Percentiles rank a stretch among this genome's conserved stretches.
These are phyloP conservation scores for Trissolcus brochymenae DNA, from an alignment of 2,888 invertebrate genomes.

Conservation along the genomic window DNA sequence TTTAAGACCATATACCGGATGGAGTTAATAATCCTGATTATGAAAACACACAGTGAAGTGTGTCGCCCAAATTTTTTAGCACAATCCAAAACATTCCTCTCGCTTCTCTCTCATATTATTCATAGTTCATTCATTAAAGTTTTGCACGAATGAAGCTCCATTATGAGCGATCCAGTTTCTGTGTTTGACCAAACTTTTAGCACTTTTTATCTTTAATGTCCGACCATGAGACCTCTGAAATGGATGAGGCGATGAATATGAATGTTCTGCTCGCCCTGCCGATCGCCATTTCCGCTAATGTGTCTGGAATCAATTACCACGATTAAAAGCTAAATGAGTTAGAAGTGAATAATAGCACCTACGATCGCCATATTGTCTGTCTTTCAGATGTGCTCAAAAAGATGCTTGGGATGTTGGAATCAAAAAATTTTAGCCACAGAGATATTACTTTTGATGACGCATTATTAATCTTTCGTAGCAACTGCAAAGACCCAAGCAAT, in stretches of 20 bases:
- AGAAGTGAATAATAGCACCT: constrained; percentile 55
- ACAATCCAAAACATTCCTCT: constrained; percentile 69
- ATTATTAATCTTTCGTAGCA: no score
- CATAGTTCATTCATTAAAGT: constrained; percentile 53
- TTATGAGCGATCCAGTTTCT: constrained; percentile 13
- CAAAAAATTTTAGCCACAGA: constrained; percentile 49
- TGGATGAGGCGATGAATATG: constrained; percentile 63
- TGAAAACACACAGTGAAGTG: constrained; percentile 56
- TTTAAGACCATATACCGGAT: no score
- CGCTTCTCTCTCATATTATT: constrained; percentile 65
- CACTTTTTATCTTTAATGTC: constrained; percentile 17
- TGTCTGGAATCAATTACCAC: constrained; percentile 60
- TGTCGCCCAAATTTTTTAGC: constrained; percentile 59
- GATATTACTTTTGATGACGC: constrained; percentile 12
- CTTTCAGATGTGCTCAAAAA: constrained; percentile 44
- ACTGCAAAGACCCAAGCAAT: constrained; percentile 7
- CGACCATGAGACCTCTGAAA: constrained; percentile 61
- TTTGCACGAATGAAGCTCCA: constrained; percentile 13
- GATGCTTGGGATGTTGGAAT: constrained; percentile 40
- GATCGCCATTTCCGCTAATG: constrained; percentile 57
- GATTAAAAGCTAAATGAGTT: constrained; percentile 60
- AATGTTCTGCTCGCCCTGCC: constrained; percentile 55
- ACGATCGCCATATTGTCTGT: constrained; percentile 42
- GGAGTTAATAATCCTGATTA: constrained; percentile 66
- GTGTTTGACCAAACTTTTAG: constrained; percentile 23